phyloP scores from a whole-genome alignment of 2,113 vertebrate species.

The Leptodactylus fuscus region DNA sequence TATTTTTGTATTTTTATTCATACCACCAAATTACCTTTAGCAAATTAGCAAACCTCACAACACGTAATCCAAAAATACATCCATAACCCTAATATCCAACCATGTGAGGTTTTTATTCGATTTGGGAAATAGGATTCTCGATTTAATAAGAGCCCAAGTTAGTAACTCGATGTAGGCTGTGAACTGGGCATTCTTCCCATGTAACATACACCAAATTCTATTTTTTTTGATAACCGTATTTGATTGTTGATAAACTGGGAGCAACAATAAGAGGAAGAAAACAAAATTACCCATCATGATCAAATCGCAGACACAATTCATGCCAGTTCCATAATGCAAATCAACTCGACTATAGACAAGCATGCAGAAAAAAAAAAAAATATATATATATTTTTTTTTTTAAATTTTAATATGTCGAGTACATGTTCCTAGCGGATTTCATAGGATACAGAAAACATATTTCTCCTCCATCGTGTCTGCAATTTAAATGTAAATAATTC shows the following conservation, averaged over 20 bases:
- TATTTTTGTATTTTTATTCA: background rate
- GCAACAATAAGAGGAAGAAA: constrained; percentile 3
- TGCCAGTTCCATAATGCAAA: constrained; percentile 9
- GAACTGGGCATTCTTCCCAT: constrained; percentile 34
- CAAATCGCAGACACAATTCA: constrained; percentile 11
- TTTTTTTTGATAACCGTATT: constrained; percentile 34
- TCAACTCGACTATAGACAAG: background rate
- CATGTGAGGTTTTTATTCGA: constrained; percentile 55
- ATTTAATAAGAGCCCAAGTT: constrained; percentile 41
- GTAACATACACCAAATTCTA: constrained; percentile 36
- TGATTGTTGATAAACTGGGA: constrained; percentile 13
- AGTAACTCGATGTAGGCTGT: constrained; percentile 20
- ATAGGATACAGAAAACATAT: background rate
- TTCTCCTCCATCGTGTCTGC: background rate
- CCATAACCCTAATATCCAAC: constrained; percentile 39
- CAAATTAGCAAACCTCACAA: background rate
- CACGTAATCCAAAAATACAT: background rate
- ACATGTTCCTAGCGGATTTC: background rate
- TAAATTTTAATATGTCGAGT: background rate
- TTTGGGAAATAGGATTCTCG: constrained; percentile 32
- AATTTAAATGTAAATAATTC: constrained; percentile 20
- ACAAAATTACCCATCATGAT: constrained; percentile 28
- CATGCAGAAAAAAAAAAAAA: constrained; percentile 2
- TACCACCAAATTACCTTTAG: background rate
- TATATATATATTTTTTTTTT: background rate